A percentile compares a stretch with the other conserved stretches of the same genome.
Conservation (phyloP, 37 sponge, comb jelly and placozoan species). For the Sycon ciliatum region DNA sequence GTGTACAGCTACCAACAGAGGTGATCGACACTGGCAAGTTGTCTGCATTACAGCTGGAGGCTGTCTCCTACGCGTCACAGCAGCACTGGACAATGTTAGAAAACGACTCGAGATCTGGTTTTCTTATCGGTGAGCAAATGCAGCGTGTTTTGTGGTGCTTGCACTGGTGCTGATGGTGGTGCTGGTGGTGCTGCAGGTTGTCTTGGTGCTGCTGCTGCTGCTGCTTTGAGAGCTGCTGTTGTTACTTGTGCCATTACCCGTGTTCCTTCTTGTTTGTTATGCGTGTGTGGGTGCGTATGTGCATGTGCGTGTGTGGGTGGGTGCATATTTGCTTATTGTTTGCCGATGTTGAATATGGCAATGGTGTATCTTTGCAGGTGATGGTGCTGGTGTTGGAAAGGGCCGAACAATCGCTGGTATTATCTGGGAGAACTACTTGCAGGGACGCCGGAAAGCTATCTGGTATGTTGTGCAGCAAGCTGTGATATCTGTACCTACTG, state of each 20-base stretch:
- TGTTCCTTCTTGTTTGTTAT: neutral
- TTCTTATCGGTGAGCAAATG: slow-evolving; percentile 59
- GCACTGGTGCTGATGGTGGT: too few species aligned
- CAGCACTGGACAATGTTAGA: slow-evolving; percentile 82
- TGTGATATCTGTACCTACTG: too few species aligned
- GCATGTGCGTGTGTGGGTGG: neutral
- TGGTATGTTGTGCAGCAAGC: slow-evolving; percentile 40
- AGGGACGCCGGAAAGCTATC: slow-evolving; percentile 78
- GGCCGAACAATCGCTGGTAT: slow-evolving; percentile 88
- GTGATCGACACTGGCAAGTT: slow-evolving; percentile 45
- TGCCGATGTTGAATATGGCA: neutral
- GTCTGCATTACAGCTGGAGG: slow-evolving; percentile 81
- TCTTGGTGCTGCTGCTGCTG: too few species aligned
- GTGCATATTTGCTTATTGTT: neutral
- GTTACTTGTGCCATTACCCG: neutral
- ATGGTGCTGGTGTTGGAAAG: slow-evolving; percentile 94
- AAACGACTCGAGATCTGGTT: slow-evolving; percentile 74
- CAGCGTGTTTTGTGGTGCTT: too few species aligned
- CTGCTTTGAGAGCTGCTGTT: neutral
- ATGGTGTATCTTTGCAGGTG: slow-evolving; percentile 53
- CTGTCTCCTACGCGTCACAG: slow-evolving; percentile 84
- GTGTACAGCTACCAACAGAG: slow-evolving; percentile 59
- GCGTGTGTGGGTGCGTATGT: neutral
- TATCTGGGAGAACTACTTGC: slow-evolving; percentile 87
- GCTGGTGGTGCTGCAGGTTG: too few species aligned